These are phyloP conservation scores for Uropetala carovei DNA, from an alignment of 2,888 invertebrate genomes.

Conservation along the genomic window DNA sequence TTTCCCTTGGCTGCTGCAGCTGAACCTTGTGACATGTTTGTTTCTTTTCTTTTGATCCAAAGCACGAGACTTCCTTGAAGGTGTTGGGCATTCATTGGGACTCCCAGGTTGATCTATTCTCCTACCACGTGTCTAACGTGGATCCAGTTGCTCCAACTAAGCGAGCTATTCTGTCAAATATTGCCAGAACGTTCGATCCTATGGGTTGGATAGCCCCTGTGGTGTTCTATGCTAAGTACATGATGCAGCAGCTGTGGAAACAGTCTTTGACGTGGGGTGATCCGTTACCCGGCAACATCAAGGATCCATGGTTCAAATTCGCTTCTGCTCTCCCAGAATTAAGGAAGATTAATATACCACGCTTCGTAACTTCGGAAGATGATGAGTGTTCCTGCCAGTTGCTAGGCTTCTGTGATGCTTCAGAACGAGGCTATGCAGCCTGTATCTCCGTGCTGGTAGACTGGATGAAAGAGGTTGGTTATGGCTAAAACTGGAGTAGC, in stretches of 20 bases:
- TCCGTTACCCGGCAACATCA: no score
- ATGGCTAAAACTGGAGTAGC: no score
- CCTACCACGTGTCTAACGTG: neutral
- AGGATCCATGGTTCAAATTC: no score
- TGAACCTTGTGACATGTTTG: neutral
- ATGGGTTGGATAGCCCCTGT: neutral
- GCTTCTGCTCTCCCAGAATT: no score
- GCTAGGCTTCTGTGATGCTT: no score
- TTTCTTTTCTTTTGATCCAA: neutral
- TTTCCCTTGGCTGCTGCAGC: neutral
- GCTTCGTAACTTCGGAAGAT: no score
- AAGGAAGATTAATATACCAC: no score
- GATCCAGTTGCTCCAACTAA: neutral
- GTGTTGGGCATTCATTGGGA: constrained; percentile 18
- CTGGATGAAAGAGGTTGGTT: no score
- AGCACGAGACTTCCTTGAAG: neutral
- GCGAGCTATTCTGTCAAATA: constrained; percentile 14
- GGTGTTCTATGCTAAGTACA: neutral
- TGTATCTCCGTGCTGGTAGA: no score
- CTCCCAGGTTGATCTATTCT: neutral
- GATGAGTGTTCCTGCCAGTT: no score
- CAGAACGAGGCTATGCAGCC: no score
- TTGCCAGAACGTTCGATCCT: neutral
- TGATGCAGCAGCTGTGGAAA: constrained; percentile 16
- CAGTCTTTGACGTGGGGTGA: neutral